Conservation (phyloP, 35 echinoderm and acorn worm species). For the Patiria miniata region DNA sequence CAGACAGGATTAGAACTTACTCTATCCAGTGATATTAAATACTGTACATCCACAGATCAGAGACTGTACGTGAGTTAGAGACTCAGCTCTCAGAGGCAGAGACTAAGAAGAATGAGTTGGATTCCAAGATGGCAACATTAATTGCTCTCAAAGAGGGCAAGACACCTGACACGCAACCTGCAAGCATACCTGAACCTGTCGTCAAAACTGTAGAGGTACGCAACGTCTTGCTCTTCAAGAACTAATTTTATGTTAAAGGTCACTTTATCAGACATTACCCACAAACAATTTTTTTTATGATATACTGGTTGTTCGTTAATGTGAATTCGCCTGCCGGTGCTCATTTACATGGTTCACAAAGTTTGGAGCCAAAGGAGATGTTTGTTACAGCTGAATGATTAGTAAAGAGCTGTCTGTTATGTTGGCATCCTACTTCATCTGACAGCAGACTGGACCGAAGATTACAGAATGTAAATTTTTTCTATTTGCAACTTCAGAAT, state of each 20-base stretch:
- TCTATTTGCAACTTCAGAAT: neutral
- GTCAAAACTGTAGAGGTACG: constrained; percentile 97
- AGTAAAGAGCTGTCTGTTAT: too few species aligned
- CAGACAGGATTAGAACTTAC: too few species aligned
- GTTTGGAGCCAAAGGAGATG: too few species aligned
- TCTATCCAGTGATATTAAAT: too few species aligned
- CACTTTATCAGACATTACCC: too few species aligned
- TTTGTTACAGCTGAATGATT: too few species aligned
- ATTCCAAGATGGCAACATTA: constrained; percentile 57
- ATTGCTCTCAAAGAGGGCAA: constrained; percentile 82
- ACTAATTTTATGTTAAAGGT: neutral
- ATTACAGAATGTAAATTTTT: neutral
- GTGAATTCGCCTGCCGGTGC: too few species aligned
- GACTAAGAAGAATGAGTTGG: constrained; percentile 64
- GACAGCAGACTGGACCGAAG: neutral
- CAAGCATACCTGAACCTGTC: constrained; percentile 68
- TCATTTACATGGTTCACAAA: too few species aligned
- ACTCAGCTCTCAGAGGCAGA: constrained; percentile 83
- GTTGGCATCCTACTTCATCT: neutral
- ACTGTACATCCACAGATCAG: constrained; percentile 37
- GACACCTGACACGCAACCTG: constrained; percentile 66
- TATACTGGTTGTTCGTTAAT: too few species aligned
- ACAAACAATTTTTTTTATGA: too few species aligned
- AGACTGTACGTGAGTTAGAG: constrained; percentile 71
- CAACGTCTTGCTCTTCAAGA: neutral